Evolutionary conservation across 2,888 invertebrate species (phyloP).

Genomic region (Drosophila percnosoma): DNA sequence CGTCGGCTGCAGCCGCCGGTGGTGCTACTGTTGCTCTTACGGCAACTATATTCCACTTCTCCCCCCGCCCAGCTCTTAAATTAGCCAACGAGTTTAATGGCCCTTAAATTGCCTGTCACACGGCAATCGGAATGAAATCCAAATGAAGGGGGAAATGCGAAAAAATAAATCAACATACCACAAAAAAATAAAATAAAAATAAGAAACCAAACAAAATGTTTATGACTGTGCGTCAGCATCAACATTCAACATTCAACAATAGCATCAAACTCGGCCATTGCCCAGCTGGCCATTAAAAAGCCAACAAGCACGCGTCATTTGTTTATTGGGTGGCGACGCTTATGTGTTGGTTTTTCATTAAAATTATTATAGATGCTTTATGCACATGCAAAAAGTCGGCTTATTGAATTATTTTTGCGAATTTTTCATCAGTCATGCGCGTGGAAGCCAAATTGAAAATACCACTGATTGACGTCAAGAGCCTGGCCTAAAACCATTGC

Average conservation of each 20-base stretch:
- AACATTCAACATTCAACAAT: background rate
- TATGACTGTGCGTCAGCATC: slow-evolving; percentile 38
- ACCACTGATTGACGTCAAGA: slow-evolving; percentile 59
- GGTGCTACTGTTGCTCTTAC: background rate
- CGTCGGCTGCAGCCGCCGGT: slow-evolving; percentile 42
- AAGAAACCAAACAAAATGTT: slow-evolving; percentile 13
- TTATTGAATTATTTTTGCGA: slow-evolving; percentile 52
- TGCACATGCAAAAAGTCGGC: slow-evolving; percentile 42
- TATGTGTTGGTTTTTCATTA: slow-evolving; percentile 58
- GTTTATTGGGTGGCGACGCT: slow-evolving; percentile 17
- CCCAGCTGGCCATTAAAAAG: slow-evolving; percentile 24
- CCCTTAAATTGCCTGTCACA: slow-evolving; percentile 57
- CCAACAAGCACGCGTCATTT: slow-evolving; percentile 42
- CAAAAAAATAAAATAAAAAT: slow-evolving; percentile 32
- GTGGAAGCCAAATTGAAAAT: slow-evolving; percentile 43
- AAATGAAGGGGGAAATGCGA: slow-evolving; percentile 61
- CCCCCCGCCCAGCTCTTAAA: background rate
- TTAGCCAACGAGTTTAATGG: slow-evolving; percentile 28
- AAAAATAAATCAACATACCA: slow-evolving; percentile 61
- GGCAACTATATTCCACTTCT: background rate
- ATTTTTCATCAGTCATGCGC: slow-evolving; percentile 5
- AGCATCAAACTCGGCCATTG: slow-evolving; percentile 1
- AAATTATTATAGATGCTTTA: slow-evolving; percentile 34
- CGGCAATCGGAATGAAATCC: slow-evolving; percentile 72
- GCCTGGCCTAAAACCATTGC: slow-evolving; percentile 5